Evolutionary conservation across 2,888 invertebrate genomes (phyloP).

Genomic region (Trichopria drosophilae): DNA sequence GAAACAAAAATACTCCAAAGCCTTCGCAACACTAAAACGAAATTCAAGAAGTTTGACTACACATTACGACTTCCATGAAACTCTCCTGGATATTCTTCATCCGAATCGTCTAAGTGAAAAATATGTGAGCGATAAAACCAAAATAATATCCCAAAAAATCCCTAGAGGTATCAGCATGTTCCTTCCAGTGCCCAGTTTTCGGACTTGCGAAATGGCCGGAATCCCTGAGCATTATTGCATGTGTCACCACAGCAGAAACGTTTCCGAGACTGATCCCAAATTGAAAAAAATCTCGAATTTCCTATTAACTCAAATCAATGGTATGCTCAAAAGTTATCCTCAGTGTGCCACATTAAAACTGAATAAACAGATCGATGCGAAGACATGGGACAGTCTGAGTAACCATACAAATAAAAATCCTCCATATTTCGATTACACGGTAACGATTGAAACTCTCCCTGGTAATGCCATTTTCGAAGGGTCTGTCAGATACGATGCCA

Average conservation of each 20-base stretch:
- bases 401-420: conserved; percentile 44
- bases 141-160: not conserved
- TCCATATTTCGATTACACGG: conserved; percentile 66
- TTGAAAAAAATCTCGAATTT: conserved; percentile 66
- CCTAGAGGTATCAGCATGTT: conserved; percentile 76
- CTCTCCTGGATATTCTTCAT: conserved; percentile 70
- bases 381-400: too few relatives aligned
- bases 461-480: conserved; percentile 79
- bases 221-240: conserved; percentile 88
- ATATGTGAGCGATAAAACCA: not conserved
- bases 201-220: conserved; percentile 77
- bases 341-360: conserved; percentile 71
- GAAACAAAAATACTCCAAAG: conserved; percentile 64
- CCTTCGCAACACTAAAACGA: conserved; percentile 66
- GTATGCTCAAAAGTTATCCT: conserved; percentile 63
- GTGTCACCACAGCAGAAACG: conserved; percentile 70
- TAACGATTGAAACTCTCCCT: conserved; percentile 68
- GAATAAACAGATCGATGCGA: conserved; percentile 67
- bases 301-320: conserved; percentile 70
- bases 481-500: conserved; percentile 64
- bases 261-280: conserved; percentile 61
- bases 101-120: conserved; percentile 50
- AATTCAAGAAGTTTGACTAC: conserved; percentile 77
- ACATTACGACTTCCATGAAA: conserved; percentile 83
- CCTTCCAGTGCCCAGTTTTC: conserved; percentile 67